phyloP scores from a whole-genome alignment of 2,888 invertebrate genomes.

The Notocelia uddmanniana region DNA sequence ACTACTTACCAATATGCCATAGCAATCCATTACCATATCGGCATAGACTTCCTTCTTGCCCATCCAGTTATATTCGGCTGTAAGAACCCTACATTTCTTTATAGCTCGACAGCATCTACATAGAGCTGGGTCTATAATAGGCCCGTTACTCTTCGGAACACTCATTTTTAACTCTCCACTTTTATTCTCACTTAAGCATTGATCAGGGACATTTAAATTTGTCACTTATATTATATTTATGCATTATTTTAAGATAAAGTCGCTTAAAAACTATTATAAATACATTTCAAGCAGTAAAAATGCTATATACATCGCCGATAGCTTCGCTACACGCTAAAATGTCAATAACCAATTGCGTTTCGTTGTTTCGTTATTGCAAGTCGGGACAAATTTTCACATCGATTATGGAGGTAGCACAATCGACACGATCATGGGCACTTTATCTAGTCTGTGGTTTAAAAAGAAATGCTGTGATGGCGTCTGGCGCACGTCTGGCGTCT shows the following conservation, averaged over 20 bases:
- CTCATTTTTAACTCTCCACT: slow-evolving; percentile 60
- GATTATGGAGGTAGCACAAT: slow-evolving; percentile 22
- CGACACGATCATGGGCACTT: neutral
- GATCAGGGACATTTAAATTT: neutral
- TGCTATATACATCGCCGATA: slow-evolving; percentile 33
- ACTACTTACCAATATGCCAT: slow-evolving; percentile 73
- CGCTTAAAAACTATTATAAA: slow-evolving; percentile 23
- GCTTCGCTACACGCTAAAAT: slow-evolving; percentile 46
- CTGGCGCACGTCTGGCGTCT: slow-evolving; percentile 38
- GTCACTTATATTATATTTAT: slow-evolving; percentile 1
- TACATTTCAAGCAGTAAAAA: slow-evolving; percentile 22
- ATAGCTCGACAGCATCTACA: slow-evolving; percentile 79
- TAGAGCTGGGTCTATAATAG: slow-evolving; percentile 76
- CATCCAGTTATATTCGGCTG: slow-evolving; percentile 78
- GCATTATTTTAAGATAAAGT: slow-evolving; percentile 14
- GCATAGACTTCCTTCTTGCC: slow-evolving; percentile 77
- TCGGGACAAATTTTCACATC: neutral
- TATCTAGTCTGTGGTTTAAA: slow-evolving; percentile 30
- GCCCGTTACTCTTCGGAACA: slow-evolving; percentile 71
- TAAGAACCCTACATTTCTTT: slow-evolving; percentile 79
- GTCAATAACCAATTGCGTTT: slow-evolving; percentile 50
- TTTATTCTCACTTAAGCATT: slow-evolving; percentile 26
- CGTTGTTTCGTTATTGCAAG: slow-evolving; percentile 45
- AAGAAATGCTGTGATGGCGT: slow-evolving; percentile 36
- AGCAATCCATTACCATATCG: slow-evolving; percentile 82